phyloP scores from a whole-genome alignment of 2,888 invertebrate genomes.

The Octonoba sinensis region DNA sequence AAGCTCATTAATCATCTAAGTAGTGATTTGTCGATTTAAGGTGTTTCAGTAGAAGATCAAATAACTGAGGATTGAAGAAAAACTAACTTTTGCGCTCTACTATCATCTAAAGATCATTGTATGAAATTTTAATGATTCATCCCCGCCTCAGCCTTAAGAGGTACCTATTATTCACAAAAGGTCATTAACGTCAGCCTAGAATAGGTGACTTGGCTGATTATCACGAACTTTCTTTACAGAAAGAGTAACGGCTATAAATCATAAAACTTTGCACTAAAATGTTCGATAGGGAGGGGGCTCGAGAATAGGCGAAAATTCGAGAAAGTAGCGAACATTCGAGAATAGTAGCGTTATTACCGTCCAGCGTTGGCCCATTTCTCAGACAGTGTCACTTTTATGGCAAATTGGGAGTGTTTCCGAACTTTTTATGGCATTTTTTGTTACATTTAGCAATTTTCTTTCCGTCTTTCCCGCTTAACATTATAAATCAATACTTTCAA shows the following conservation, averaged over 20 bases:
- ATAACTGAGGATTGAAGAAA: constrained; percentile 42
- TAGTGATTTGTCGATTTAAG: constrained; percentile 54
- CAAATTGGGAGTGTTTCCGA: constrained; percentile 47
- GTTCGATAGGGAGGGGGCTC: constrained; percentile 16
- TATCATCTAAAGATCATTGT: constrained; percentile 37
- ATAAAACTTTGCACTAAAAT: constrained; percentile 36
- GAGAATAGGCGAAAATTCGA: constrained; percentile 52
- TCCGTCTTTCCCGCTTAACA: constrained; percentile 11
- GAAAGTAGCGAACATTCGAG: constrained; percentile 24
- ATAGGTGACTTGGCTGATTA: constrained; percentile 49
- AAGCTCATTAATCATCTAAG: constrained; percentile 45
- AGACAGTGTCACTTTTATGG: constrained; percentile 57
- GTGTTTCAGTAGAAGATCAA: constrained; percentile 53
- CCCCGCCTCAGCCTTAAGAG: constrained; percentile 33
- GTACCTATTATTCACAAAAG: constrained; percentile 55
- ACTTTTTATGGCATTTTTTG: constrained; percentile 48
- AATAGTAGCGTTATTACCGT: constrained; percentile 45
- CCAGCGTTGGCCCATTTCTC: constrained; percentile 36
- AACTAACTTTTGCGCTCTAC: constrained; percentile 29
- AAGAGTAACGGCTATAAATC: constrained; percentile 48
- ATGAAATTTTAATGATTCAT: constrained; percentile 62
- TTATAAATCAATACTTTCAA: constrained; percentile 57
- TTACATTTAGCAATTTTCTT: constrained; percentile 44
- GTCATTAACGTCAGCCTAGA: constrained; percentile 60
- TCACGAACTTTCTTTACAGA: constrained; percentile 50